Percentiles rank a stretch among this genome's conserved stretches.
These are phyloP conservation scores for Keiferia lycopersicella DNA, from an alignment of 2,888 invertebrate species.

Conservation along the genomic window DNA sequence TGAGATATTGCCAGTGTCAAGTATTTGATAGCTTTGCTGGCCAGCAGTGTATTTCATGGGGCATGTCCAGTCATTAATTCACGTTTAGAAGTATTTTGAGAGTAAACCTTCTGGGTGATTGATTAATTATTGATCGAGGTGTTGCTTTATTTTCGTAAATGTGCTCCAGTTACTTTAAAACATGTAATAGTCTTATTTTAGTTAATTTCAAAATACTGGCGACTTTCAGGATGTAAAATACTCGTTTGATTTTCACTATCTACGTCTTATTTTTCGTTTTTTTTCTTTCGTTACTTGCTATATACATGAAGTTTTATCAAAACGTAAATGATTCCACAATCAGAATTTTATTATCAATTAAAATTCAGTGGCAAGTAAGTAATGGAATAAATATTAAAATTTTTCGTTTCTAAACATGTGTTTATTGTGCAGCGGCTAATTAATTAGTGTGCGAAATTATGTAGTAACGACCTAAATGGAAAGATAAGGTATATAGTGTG, in stretches of 20 bases:
- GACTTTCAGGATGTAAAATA: too few species aligned
- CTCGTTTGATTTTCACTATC: too few species aligned
- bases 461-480: conserved; percentile 8
- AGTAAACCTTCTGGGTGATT: neutral
- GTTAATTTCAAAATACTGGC: too few species aligned
- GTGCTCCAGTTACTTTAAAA: neutral
- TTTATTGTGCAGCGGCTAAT: conserved; percentile 20
- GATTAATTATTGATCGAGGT: neutral
- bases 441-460: conserved; percentile 16
- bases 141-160: neutral
- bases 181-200: too few species aligned
- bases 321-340: neutral
- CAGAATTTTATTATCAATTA: neutral
- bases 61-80: neutral
- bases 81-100: neutral
- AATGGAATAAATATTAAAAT: conserved; percentile 16
- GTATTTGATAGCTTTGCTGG: neutral
- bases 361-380: neutral
- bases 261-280: too few species aligned
- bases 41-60: conserved; percentile 10
- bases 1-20: conserved; percentile 19
- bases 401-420: conserved; percentile 14
- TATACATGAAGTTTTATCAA: too few species aligned
- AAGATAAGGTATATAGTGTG: too few species aligned
- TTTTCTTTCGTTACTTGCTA: too few species aligned